These are phyloP conservation scores for Anthonomus grandis DNA, from an alignment of 1,140 invertebrate genomes.

Conservation along the genomic window DNA sequence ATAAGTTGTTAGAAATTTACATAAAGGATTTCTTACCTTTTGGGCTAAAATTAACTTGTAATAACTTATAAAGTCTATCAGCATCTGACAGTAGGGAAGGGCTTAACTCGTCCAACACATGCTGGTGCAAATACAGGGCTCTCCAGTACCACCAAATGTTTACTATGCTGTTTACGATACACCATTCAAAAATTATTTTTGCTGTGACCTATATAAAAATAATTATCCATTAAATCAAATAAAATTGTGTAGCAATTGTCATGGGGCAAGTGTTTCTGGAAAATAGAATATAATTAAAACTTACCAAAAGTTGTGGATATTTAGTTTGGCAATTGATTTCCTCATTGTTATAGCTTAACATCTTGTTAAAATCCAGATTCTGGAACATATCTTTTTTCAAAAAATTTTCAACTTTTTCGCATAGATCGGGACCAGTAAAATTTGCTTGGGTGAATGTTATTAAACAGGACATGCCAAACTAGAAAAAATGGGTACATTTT, in stretches of 20 bases:
- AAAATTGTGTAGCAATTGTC: not conserved
- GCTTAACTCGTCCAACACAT: conserved; percentile 68
- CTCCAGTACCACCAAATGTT: conserved; percentile 73
- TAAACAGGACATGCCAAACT: conserved; percentile 58
- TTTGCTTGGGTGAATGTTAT: conserved; percentile 76
- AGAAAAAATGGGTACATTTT: conserved; percentile 16
- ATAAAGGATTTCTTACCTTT: conserved; percentile 23
- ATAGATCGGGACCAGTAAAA: conserved; percentile 68
- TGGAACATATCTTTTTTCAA: conserved; percentile 50
- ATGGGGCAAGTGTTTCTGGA: too few relatives aligned
- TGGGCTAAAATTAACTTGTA: conserved; percentile 42
- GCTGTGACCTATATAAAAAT: conserved; percentile 45
- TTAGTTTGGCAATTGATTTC: conserved; percentile 64
- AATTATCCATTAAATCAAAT: not conserved
- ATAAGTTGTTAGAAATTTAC: too few relatives aligned
- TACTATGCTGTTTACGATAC: conserved; percentile 39
- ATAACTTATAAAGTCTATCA: conserved; percentile 54
- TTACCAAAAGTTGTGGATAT: conserved; percentile 61
- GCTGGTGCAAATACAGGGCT: conserved; percentile 68
- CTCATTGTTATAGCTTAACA: conserved; percentile 57
- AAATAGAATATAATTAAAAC: not conserved
- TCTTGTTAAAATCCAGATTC: conserved; percentile 46
- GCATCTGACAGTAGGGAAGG: conserved; percentile 60
- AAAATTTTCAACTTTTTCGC: conserved; percentile 47
- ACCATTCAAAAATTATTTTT: conserved; percentile 58